Conservation (phyloP, 30 jellyfish, hydroid and myxozoan genomes). For the Hydra vulgaris region DNA sequence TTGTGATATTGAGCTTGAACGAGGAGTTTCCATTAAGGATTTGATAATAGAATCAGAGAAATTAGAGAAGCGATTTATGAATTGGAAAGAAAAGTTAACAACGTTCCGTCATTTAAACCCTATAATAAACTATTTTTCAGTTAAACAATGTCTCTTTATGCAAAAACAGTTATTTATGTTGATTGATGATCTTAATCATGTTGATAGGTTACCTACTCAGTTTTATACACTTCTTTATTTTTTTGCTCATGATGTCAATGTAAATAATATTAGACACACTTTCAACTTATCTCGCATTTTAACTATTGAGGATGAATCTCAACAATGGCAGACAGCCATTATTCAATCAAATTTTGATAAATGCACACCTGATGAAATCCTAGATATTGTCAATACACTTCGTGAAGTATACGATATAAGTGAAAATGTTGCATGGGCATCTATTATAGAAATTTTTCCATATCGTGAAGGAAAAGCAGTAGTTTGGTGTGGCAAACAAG, state of each 20-base stretch:
- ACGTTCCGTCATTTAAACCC: slow-evolving; percentile 28
- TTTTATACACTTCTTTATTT: slow-evolving; percentile 37
- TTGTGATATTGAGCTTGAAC: slow-evolving; percentile 21
- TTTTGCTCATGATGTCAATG: slow-evolving; percentile 24
- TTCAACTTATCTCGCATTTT: slow-evolving; percentile 22
- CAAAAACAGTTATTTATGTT: slow-evolving; percentile 22
- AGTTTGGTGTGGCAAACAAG: slow-evolving; percentile 35
- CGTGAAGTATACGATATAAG: slow-evolving; percentile 4
- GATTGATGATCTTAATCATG: not conserved
- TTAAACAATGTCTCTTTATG: slow-evolving; percentile 17
- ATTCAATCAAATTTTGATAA: slow-evolving; percentile 30
- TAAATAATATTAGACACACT: slow-evolving; percentile 2
- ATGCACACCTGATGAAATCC: slow-evolving; percentile 1
- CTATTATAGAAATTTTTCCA: slow-evolving; percentile 28
- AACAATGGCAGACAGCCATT: slow-evolving; percentile 1
- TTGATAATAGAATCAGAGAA: slow-evolving; percentile 13
- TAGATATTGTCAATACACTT: slow-evolving; percentile 8
- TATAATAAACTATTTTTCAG: slow-evolving; percentile 17
- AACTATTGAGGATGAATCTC: not conserved
- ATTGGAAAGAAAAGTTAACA: slow-evolving; percentile 26
- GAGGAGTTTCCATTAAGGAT: not conserved
- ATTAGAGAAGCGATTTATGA: slow-evolving; percentile 19
- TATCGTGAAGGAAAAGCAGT: slow-evolving; percentile 8
- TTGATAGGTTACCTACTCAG: slow-evolving; percentile 32
- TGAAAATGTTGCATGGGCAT: slow-evolving; percentile 53